A percentile compares a stretch with the other conserved stretches of the same genome.
phyloP scores from a whole-genome alignment of 2,113 vertebrate species.

The Perccottus glenii region DNA sequence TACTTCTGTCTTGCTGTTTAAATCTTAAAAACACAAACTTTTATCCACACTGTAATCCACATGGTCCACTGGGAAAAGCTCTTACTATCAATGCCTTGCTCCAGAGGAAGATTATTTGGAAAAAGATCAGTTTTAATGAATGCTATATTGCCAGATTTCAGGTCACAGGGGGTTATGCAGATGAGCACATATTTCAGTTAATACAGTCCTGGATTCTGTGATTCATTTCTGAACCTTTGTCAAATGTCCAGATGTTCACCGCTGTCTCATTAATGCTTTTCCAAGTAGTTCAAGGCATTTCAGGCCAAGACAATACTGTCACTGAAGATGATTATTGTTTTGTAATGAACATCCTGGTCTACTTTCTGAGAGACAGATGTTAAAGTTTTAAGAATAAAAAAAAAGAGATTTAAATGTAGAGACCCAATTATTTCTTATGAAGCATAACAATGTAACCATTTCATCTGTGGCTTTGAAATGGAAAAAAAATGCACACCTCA shows the following conservation, averaged over 20 bases:
- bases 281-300: conserved; percentile 8
- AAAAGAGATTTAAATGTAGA: too few relatives aligned
- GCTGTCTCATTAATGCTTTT: background rate
- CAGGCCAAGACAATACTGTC: background rate
- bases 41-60: conserved; percentile 7
- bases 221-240: too few relatives aligned
- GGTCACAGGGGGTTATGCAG: too few relatives aligned
- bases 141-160: too few relatives aligned
- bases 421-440: too few relatives aligned
- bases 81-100: background rate
- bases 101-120: background rate
- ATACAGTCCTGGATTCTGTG: too few relatives aligned
- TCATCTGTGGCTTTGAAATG: background rate
- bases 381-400: background rate
- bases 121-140: too few relatives aligned
- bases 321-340: conserved; percentile 23
- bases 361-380: conserved; percentile 12
- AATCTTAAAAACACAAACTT: background rate
- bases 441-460: background rate
- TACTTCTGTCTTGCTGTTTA: background rate
- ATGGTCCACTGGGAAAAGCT: background rate
- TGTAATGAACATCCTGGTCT: conserved; percentile 6
- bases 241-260: conserved; percentile 18
- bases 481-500: background rate
- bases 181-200: too few relatives aligned